Base-by-base conservation (phyloP, 2,888 invertebrate genomes). In the Synergus japonicus region DNA sequence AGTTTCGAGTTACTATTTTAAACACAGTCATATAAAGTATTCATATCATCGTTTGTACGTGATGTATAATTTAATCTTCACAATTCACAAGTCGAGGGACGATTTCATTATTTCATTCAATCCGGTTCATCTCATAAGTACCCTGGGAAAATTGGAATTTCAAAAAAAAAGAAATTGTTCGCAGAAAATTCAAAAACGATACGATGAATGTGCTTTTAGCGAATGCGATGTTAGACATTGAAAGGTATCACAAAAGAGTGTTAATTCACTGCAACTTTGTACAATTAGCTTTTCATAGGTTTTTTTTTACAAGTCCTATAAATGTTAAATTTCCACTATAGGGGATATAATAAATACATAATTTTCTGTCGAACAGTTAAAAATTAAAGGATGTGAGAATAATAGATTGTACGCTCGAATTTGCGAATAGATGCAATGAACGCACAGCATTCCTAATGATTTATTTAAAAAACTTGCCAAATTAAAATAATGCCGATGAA, bases 181-280 rank as follows among this genome's bases (percentile, higher is more conserved):
- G 29, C 29, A 73, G 15, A 37, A 9, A 73, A 60, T 54, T 54
- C 10, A 73, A 18, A 46, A 44, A 44, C 13, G 44, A 67, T 44
- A 44, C 67, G 10, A 67, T 29, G 49, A 73, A 37, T 73, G 69
- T 54, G 49, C 29, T 73, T n/a, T 54, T 73, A 54, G 73, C 37
- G 29, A 54, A 54, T 73, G 73, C 37, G n/a, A 49, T 54, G 22
- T 73, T 54, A 41, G 12, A 66, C 44, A 54, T 37, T 73, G 73
- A 73, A 73, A 54, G 49, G 49, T 73, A 73, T 73, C 73, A 73
- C 73, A 73, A 73, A 54, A 73, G 37, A 69, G 69, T 69, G 69
- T 46, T 49, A 15, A 46, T 73, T 73, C 37, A 54, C 29, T 54
- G 29, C 29, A 29, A 37, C 54, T 73, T 73, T 73, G n/a, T 73